phyloP scores from a whole-genome alignment of 1,140 invertebrate species.

The Pomacea maculata region DNA sequence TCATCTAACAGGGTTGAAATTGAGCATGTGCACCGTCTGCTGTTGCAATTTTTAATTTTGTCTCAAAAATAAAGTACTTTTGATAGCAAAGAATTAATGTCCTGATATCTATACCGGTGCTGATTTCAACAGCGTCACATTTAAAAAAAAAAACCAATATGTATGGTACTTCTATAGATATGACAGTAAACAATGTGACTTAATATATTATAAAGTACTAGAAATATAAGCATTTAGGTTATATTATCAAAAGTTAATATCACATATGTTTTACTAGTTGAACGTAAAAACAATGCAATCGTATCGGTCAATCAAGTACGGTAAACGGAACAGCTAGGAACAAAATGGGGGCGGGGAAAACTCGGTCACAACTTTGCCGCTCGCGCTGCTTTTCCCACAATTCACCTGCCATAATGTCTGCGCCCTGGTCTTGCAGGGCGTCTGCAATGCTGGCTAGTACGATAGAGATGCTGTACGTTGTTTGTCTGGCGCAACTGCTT shows the following conservation, averaged over 20 bases:
- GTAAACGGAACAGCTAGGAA: background rate
- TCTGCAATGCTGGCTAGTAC: background rate
- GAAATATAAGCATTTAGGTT: too few relatives aligned
- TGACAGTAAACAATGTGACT: too few relatives aligned
- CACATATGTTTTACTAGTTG: too few relatives aligned
- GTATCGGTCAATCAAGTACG: background rate
- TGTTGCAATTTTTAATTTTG: background rate
- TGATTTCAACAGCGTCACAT: background rate
- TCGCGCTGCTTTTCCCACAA: background rate
- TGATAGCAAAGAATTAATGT: background rate
- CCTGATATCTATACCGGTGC: background rate
- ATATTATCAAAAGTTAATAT: too few relatives aligned
- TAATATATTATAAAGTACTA: too few relatives aligned
- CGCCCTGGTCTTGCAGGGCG: background rate
- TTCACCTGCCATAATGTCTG: constrained; percentile 12
- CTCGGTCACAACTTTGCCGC: background rate
- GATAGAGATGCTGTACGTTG: constrained; percentile 10
- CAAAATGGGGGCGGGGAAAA: background rate
- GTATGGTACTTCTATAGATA: too few relatives aligned
- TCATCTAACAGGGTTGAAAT: too few relatives aligned
- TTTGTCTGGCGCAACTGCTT: constrained; percentile 17
- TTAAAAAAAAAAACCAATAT: too few relatives aligned
- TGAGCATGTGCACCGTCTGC: too few relatives aligned
- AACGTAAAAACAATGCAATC: background rate
- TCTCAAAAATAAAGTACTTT: background rate